Percentiles rank a stretch among this genome's conserved stretches.
Evolutionary conservation across 2,113 vertebrate genomes (phyloP).

Genomic region (Cnemophilus loriae): DNA sequence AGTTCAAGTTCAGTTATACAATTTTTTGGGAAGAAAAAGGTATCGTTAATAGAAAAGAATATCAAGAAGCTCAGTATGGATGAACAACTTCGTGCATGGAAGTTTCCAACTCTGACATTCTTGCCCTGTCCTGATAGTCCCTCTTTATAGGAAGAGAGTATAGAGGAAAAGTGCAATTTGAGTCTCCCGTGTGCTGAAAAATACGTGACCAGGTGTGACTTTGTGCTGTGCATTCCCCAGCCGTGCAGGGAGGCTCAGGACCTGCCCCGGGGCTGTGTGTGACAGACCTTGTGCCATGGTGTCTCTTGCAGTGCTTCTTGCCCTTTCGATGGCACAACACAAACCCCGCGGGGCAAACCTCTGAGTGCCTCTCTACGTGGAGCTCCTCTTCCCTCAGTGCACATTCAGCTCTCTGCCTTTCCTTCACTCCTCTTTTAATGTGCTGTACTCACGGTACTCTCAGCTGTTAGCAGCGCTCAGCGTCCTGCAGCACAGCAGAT

Average conservation of each 20-base stretch:
- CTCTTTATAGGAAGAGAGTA: not conserved
- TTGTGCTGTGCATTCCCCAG: not conserved
- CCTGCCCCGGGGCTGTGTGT: not conserved
- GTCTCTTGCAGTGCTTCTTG: not conserved
- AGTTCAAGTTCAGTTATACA: not conserved
- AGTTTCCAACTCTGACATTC: not conserved
- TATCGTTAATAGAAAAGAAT: not conserved
- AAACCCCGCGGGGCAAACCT: not conserved
- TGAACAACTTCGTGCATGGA: fast-evolving
- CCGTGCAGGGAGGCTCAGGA: not conserved
- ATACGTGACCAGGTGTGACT: not conserved
- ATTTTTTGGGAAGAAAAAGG: not conserved
- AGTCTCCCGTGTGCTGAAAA: not conserved
- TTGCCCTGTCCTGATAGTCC: not conserved
- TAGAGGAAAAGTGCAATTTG: no score
- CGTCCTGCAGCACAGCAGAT: not conserved
- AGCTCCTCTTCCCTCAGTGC: not conserved
- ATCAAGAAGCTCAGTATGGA: not conserved
- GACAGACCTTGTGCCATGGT: not conserved
- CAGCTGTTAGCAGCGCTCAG: not conserved
- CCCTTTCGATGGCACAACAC: not conserved
- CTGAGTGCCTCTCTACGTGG: fast-evolving
- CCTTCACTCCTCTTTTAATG: not conserved
- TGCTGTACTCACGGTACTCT: not conserved
- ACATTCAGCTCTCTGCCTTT: not conserved